Evolutionary conservation across 37 sponge, comb jelly and placozoan genomes (phyloP).

Genomic region (Agelas oroides): DNA sequence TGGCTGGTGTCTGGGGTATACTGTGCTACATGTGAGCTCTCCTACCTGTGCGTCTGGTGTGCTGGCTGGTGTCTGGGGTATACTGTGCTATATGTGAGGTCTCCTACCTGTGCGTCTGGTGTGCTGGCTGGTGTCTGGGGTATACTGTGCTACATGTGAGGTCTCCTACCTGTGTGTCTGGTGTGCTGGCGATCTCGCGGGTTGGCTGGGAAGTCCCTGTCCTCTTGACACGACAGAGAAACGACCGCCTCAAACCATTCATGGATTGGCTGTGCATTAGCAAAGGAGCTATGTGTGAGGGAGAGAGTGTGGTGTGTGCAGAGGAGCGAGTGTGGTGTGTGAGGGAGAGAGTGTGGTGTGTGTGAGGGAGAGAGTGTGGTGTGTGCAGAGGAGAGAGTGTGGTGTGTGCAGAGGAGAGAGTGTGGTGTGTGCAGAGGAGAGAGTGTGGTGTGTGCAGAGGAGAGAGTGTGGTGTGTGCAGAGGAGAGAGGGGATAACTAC

Average conservation of each 20-base stretch:
- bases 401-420: slow-evolving; percentile 54
- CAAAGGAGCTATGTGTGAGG: slow-evolving; percentile 51
- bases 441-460: background rate
- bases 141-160: too few species aligned
- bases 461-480: background rate
- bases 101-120: too few species aligned
- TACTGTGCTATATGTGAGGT: too few species aligned
- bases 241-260: slow-evolving; percentile 80
- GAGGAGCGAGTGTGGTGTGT: slow-evolving; percentile 56
- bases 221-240: slow-evolving; percentile 76
- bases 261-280: slow-evolving; percentile 62
- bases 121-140: too few species aligned
- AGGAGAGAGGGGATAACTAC: background rate
- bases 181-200: background rate
- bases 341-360: slow-evolving; percentile 12
- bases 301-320: slow-evolving; percentile 5
- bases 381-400: background rate
- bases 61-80: too few species aligned
- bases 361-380: slow-evolving; percentile 66
- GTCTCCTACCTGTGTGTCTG: background rate
- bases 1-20: too few species aligned
- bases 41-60: too few species aligned
- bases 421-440: slow-evolving; percentile 10
- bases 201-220: background rate
- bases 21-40: too few species aligned